These are phyloP conservation scores for Bombus cullumanus DNA, from an alignment of 1,140 invertebrate species.

Conservation along the genomic window DNA sequence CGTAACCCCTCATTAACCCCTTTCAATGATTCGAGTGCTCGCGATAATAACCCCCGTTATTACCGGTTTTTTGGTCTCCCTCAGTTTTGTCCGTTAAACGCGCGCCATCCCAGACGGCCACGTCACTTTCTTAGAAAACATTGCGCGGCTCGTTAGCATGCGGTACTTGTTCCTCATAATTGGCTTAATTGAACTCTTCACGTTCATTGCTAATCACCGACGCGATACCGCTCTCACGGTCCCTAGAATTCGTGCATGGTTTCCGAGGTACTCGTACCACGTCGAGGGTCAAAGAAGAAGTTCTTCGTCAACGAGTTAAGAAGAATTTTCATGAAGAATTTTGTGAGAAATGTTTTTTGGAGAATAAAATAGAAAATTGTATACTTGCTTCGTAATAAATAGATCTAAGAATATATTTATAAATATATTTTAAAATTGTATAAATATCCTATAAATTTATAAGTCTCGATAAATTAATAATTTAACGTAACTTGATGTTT, in stretches of 20 bases:
- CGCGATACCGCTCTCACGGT: slow-evolving; percentile 27
- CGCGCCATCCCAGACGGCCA: slow-evolving; percentile 40
- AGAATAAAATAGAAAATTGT: no score
- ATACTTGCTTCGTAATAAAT: no score
- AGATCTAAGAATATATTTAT: no score
- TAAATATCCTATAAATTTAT: no score
- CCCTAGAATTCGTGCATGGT: background rate
- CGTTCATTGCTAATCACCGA: slow-evolving; percentile 58
- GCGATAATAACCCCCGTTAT: slow-evolving; percentile 49
- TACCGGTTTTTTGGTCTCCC: slow-evolving; percentile 22
- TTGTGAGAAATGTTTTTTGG: no score
- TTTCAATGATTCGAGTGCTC: slow-evolving; percentile 54
- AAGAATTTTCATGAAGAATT: no score
- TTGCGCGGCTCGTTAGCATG: slow-evolving; percentile 67
- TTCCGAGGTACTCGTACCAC: background rate
- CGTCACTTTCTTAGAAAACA: slow-evolving; percentile 70
- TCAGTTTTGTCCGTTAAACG: slow-evolving; percentile 48
- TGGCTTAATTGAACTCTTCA: slow-evolving; percentile 68
- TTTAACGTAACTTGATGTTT: background rate
- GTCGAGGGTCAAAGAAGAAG: no score
- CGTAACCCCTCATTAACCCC: slow-evolving; percentile 72
- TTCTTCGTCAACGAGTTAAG: no score
- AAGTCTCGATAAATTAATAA: background rate
- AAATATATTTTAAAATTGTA: no score
- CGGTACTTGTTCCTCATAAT: slow-evolving; percentile 57